phyloP scores from a whole-genome alignment of 1,140 invertebrate species.

The Macrocentrus cingulum region DNA sequence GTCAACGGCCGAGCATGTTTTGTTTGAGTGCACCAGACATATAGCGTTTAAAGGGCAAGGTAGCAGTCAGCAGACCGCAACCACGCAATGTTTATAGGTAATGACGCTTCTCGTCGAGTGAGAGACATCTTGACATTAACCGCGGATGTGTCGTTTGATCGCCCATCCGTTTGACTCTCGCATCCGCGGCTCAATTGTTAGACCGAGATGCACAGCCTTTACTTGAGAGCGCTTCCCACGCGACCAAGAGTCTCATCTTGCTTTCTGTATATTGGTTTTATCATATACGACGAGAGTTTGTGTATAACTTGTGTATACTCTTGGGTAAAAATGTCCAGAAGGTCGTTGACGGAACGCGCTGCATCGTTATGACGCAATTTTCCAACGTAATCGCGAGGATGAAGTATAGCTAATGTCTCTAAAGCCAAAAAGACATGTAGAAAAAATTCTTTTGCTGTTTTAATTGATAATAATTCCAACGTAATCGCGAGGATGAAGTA shows the following conservation, averaged over 20 bases:
- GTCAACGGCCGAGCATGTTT: constrained; percentile 17
- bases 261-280: neutral
- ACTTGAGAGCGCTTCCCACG: constrained; percentile 6
- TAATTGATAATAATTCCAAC: no score
- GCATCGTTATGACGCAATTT: neutral
- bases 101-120: neutral
- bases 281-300: neutral
- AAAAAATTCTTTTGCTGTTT: no score
- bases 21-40: constrained; percentile 9
- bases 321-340: neutral
- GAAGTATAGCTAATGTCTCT: no score
- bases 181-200: neutral
- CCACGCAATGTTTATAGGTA: constrained; percentile 16
- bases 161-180: constrained; percentile 1
- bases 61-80: constrained; percentile 15
- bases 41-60: constrained; percentile 19
- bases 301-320: neutral
- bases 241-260: neutral
- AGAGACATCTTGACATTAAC: neutral
- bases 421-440: no score
- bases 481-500: neutral
- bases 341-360: neutral
- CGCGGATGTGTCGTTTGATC: constrained; percentile 7
- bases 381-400: neutral
- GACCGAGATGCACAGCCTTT: neutral